Conservation (phyloP, 2,888 invertebrate genomes). For the Alsophila aescularia region DNA sequence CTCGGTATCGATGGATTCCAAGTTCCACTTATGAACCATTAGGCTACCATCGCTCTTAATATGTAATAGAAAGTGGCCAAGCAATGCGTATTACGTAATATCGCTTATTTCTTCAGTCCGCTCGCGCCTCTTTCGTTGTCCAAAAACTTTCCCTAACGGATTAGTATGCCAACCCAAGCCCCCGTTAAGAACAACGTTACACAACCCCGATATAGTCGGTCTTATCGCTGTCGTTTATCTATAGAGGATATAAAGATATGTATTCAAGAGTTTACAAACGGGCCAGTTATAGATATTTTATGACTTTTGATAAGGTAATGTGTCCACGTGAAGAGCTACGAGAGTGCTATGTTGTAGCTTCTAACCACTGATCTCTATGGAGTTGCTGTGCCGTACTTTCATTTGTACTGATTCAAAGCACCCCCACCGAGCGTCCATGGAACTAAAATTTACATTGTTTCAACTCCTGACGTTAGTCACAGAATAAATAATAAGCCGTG, state of each 20-base stretch:
- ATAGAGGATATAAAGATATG: constrained; percentile 11
- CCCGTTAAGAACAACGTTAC: constrained; percentile 17
- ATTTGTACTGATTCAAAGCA: too few species aligned
- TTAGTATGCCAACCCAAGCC: constrained; percentile 19
- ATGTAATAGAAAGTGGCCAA: too few species aligned
- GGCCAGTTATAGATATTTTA: constrained; percentile 25
- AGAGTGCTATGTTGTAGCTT: constrained; percentile 3
- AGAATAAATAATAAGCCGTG: too few species aligned
- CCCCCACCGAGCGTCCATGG: too few species aligned
- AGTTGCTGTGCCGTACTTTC: too few species aligned
- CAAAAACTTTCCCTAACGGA: constrained; percentile 10
- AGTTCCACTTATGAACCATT: too few species aligned
- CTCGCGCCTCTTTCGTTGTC: constrained; percentile 12
- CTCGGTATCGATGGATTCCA: too few species aligned
- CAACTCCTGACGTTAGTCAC: too few species aligned
- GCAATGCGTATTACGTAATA: too few species aligned
- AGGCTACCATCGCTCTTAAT: too few species aligned
- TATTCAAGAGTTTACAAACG: constrained; percentile 17
- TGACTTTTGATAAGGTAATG: constrained; percentile 10
- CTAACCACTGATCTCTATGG: too few species aligned
- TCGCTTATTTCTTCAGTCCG: background rate
- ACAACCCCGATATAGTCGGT: constrained; percentile 10
- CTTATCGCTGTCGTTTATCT: constrained; percentile 27
- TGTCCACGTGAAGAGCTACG: constrained; percentile 1
- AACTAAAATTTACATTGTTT: too few species aligned